Base-by-base conservation (phyloP, 2,113 vertebrate genomes). In the Ameiurus melas region DNA sequence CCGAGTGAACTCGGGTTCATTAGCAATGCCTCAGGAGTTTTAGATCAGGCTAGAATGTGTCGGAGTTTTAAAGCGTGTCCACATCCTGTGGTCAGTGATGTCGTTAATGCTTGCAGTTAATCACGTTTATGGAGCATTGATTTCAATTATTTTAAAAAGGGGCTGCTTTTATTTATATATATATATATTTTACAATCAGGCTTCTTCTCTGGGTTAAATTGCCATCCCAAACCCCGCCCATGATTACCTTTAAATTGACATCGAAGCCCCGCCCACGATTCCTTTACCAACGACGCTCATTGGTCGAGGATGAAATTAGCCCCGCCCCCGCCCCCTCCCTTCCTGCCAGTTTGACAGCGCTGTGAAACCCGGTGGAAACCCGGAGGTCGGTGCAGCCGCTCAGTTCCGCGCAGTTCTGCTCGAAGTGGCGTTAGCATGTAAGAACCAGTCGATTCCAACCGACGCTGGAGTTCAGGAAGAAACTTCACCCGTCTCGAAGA, bases 311-410 rank as follows among this genome's bases (percentile, higher is more conserved):
- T 30, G 90, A 20, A 14, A 3, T 27, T 16, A 19, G n/a, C 51
- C 47, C 9, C 22, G 92, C 20, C 90, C 6, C 6, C 43, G 43
- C 43, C 43, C 43, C 93, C 39, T 43, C 93, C 90, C 92, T 30
- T 89, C 30, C 16, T 86, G 84, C 78, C 62, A 47, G 71, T 57
- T 57, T 86, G 91, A 90, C 92, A 91, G 93, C 92, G 90, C 89
- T 93, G 93, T 93, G 92, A 93, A 91, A 92, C 90, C 25, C 58
- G 53, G 93, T 85, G 91, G 94, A 91, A 91, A 92, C 92, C 91
- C 91, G 89, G 92, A 87, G 81, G 73, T 91, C 86, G 90, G 8
- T 85, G 85, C 73, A 7, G 87, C 78, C 84, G 85, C 84, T 68
- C 91, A 83, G 51, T 43, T 85, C 88, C 57, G 87, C 79, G 57